Conservation (phyloP, 92 coral and sea anemone genomes). For the Phenganax subtilis region DNA sequence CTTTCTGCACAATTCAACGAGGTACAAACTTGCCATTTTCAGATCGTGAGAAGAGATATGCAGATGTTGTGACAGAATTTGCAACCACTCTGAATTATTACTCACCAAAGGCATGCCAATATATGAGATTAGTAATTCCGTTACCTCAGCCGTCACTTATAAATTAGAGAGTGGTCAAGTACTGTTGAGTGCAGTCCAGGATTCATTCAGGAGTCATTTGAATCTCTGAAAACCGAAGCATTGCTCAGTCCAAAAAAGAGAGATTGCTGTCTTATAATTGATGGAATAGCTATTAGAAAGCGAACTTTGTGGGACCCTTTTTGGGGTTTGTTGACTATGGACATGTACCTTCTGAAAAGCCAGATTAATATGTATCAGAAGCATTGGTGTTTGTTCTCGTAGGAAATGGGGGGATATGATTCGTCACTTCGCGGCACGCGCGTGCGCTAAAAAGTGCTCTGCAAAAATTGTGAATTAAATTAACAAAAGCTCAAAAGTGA, state of each 20-base stretch:
- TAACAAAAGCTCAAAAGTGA: too few relatives aligned
- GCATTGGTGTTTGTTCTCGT: background rate
- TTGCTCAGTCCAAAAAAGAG: background rate
- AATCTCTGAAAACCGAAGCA: background rate
- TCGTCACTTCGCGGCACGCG: too few relatives aligned
- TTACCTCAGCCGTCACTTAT: slow-evolving; percentile 16
- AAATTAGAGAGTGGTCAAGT: slow-evolving; percentile 12
- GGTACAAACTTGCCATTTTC: slow-evolving; percentile 2
- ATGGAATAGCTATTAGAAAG: slow-evolving; percentile 1
- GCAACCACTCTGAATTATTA: background rate
- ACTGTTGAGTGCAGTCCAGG: background rate
- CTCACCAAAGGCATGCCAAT: slow-evolving; percentile 17
- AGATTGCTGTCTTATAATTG: slow-evolving; percentile 10
- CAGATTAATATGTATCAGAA: background rate
- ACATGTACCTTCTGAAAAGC: background rate
- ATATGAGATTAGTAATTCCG: background rate
- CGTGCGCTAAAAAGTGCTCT: too few relatives aligned
- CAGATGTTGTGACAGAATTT: slow-evolving; percentile 8
- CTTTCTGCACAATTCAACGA: background rate
- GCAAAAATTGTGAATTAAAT: too few relatives aligned
- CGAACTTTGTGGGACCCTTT: background rate
- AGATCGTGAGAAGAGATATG: slow-evolving; percentile 6
- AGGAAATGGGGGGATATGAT: background rate
- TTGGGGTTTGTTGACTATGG: slow-evolving; percentile 7
- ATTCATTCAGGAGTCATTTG: background rate